Base-by-base conservation (phyloP, 35 echinoderm and acorn worm genomes). In the Heliocidaris erythrogramma region DNA sequence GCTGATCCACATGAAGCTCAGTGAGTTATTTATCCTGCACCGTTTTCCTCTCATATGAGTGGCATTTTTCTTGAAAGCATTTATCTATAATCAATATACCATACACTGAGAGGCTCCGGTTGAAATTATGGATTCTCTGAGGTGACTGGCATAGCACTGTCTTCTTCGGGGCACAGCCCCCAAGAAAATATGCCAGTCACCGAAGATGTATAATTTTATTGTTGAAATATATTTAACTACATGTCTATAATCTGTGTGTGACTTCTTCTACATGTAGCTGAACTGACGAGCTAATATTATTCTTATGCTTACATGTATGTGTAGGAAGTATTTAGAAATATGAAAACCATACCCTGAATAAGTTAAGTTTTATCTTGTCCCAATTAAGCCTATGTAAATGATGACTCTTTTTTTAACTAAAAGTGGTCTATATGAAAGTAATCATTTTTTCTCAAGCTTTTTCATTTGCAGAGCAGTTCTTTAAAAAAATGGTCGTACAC, bases 1-100 rank as follows among this genome's bases (percentile, higher is more conserved):
- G 87, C 12, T 47, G 31, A 89, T 89, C 7, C 24, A 89, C 47
- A 89, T 89, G 87, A 89, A 48, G 47, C 87, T 89, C 31, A 89
- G 87, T 89, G 87, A 89, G 87, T 89, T 84, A 48, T 86, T 11
- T 86, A 3, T 11, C 27, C 21, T 86, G 27, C 31, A 17, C 31
- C 2, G 9, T 3, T 86, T 86, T 86, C 11, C 85, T n/a, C 21
- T n/a, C 85, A 86, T 32, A 86, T 6, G n/a, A 86, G 31, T 32
- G n/a, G 85, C 14, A 86, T 86, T 12, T 30, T 30, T 6, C 27
- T 86, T 2, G 69, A 84, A 18, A 18, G 69, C 14, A 14, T 84
- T n/a, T n/a, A n/a, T n/a, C n/a, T n/a, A n/a, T n/a, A n/a, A 14
- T 84, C 69, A 2, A 18, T 18, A 84, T 18, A 84, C n/a, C 14